Base-by-base conservation (phyloP, 2,888 invertebrate species). In the Drosophila buzzatii region DNA sequence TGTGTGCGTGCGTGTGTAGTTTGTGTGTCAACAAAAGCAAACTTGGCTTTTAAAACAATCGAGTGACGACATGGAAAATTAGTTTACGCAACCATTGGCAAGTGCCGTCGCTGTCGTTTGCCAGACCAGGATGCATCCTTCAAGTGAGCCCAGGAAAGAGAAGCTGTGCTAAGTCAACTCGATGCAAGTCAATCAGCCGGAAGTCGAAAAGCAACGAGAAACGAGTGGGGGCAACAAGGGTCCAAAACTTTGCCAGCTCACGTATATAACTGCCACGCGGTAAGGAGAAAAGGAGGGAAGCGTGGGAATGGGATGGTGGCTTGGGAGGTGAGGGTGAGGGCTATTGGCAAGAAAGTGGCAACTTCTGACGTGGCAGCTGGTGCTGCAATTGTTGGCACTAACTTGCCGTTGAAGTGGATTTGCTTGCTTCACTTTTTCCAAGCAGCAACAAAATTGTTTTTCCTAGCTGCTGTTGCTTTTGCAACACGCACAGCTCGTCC, bases 51-150 rank as follows among this genome's bases (percentile, higher is more conserved):
- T 85, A 85, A 90, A 90, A 88, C 87, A 89, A 89, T 88, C 90
- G 81, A 88, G 88, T 89, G 88, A 81, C 88, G 88, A 89, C 90
- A 90, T 77, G 90, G 90, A 88, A 88, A 90, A 88, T 88, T 90
- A 88, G 87, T 88, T 88, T 88, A 90, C 89, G 90, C 85, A 85
- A 72, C 74, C 75, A 82, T 57, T 89, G 85, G 82, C 90, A 87
- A 86, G 71, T 71, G 77, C 14, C 35, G 35, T 62, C 67, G 49
- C 12, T 51, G 53, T 42, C 59, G 57, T 27, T 44, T 57, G 75
- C 61, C 67, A 68, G 62, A 27, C 69, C 75, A 63, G 65, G 73
- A 71, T 62, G 44, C 68, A 69, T 70, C 64, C 64, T 75, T 76
- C 63, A 68, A 76, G 64, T 9, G 53, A 52, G 45, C 53, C 55